Conservation (phyloP, 2,888 invertebrate genomes). For the Resseliella maxima region DNA sequence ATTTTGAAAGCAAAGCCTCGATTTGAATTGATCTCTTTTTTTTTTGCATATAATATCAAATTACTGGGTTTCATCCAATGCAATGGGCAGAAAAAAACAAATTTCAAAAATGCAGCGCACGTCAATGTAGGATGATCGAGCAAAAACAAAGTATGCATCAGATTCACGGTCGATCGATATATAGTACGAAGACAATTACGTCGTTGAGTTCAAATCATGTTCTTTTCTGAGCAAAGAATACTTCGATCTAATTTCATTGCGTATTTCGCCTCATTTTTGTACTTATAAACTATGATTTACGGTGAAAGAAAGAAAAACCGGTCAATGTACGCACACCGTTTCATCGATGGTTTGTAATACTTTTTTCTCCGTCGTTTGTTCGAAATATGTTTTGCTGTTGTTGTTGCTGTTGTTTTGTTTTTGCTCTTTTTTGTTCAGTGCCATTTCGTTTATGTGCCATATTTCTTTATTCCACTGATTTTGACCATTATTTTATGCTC, state of each 20-base stretch:
- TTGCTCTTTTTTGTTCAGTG: background rate
- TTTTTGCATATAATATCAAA: constrained; percentile 27
- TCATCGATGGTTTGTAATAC: background rate
- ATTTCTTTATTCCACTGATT: constrained; percentile 49
- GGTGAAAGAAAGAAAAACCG: constrained; percentile 32
- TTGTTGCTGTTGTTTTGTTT: background rate
- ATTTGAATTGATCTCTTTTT: constrained; percentile 36
- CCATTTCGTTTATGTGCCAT: background rate
- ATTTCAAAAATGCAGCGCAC: background rate
- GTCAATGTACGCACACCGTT: constrained; percentile 26
- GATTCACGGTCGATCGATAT: background rate
- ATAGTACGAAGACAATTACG: background rate
- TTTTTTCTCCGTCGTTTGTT: background rate
- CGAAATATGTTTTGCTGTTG: background rate
- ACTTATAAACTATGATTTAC: constrained; percentile 50
- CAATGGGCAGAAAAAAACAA: background rate
- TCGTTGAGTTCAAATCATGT: background rate
- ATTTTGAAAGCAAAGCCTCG: background rate
- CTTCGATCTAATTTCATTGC: constrained; percentile 51
- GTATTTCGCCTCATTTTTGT: constrained; percentile 23
- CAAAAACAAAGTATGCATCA: background rate
- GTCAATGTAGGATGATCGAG: background rate
- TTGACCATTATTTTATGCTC: constrained; percentile 49
- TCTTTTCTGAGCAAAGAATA: background rate
- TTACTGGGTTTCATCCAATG: background rate